A percentile compares a stretch with the other conserved stretches of the same genome.
Conservation (phyloP, 2,888 invertebrate species). For the Morpho deidamia region DNA sequence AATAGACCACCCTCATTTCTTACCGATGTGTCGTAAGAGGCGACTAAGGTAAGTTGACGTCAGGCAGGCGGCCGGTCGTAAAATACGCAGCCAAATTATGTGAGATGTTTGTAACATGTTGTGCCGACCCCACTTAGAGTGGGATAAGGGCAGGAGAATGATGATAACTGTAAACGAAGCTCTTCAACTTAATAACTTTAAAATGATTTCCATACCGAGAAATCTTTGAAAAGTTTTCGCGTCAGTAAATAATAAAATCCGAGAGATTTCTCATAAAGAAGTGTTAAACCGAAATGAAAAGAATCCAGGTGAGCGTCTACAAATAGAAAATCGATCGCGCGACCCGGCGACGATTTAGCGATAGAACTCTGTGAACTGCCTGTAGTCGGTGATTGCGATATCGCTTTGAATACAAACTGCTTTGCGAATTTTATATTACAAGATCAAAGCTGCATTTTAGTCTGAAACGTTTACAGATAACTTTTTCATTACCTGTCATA, state of each 20-base stretch:
- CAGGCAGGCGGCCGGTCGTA: no score
- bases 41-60: no score
- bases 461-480: not conserved
- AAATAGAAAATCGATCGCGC: constrained; percentile 41
- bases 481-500: not conserved
- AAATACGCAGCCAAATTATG: no score
- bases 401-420: constrained; percentile 19
- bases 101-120: no score
- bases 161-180: not conserved
- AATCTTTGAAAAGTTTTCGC: constrained; percentile 5
- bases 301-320: constrained; percentile 34
- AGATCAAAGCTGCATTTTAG: constrained; percentile 1
- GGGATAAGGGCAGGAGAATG: no score
- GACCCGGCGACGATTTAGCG: constrained; percentile 19
- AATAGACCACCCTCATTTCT: no score
- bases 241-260: constrained; percentile 22
- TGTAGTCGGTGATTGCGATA: constrained; percentile 20
- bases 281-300: constrained; percentile 30
- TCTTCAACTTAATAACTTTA: not conserved
- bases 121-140: no score
- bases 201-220: not conserved
- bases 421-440: constrained; percentile 17
- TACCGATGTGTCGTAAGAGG: no score
- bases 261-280: constrained; percentile 27
- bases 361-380: constrained; percentile 21